phyloP scores from a whole-genome alignment of 2,888 invertebrate species.

The Athalia circularis region DNA sequence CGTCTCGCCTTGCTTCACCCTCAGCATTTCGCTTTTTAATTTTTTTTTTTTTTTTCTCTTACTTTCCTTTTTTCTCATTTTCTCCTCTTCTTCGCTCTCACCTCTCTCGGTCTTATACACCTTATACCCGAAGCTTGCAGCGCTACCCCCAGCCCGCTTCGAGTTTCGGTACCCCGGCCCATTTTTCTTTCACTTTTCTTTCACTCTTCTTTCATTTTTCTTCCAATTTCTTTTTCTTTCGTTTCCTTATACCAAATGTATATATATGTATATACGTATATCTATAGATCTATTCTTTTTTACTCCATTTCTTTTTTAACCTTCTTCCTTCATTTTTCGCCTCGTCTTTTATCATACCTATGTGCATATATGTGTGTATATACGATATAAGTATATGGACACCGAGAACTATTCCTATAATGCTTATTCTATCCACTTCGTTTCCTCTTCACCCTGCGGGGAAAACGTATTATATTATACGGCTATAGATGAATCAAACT shows the following conservation, averaged over 20 bases:
- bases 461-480: neutral
- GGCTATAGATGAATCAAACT: slow-evolving; percentile 27
- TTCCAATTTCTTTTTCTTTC: neutral
- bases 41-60: neutral
- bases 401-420: slow-evolving; percentile 32
- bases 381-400: neutral
- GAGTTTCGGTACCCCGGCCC: neutral
- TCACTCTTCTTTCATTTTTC: slow-evolving; percentile 18
- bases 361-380: neutral
- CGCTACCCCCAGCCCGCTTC: neutral
- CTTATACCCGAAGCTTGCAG: neutral
- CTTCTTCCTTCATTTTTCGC: neutral
- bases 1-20: slow-evolving; percentile 6
- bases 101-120: neutral
- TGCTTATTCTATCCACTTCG: slow-evolving; percentile 23
- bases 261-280: neutral
- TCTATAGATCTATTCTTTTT: neutral
- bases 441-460: neutral
- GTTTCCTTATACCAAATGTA: slow-evolving; percentile 10
- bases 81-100: neutral
- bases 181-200: slow-evolving; percentile 19
- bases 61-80: neutral
- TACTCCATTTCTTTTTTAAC: neutral
- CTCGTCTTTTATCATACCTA: neutral
- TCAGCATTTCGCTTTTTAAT: neutral